Evolutionary conservation across 64 coral and sea anemone genomes (phyloP).

Genomic region (Stichodactyla mertensii): DNA sequence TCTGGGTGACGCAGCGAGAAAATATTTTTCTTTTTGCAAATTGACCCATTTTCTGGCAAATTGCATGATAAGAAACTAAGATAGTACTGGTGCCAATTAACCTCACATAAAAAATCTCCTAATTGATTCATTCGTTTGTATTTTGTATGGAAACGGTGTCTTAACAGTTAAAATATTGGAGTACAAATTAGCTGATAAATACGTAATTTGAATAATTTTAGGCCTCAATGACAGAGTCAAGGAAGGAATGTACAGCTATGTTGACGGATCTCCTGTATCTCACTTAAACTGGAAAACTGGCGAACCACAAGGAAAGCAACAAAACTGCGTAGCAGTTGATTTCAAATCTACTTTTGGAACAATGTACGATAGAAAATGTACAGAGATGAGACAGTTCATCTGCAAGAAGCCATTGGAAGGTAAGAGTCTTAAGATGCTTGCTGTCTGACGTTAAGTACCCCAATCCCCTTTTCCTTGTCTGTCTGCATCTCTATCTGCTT

Average conservation of each 20-base stretch:
- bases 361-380: conserved; percentile 72
- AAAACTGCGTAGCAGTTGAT: conserved; percentile 69
- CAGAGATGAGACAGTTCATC: conserved; percentile 43
- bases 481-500: not conserved
- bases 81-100: too few relatives aligned
- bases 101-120: too few relatives aligned
- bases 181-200: not conserved
- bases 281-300: conserved; percentile 79
- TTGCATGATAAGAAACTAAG: too few relatives aligned
- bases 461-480: not conserved
- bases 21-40: too few relatives aligned
- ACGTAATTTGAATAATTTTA: not conserved
- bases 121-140: too few relatives aligned
- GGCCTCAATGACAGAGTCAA: conserved; percentile 45
- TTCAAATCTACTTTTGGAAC: conserved; percentile 55
- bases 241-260: conserved; percentile 57
- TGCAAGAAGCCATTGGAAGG: conserved; percentile 88
- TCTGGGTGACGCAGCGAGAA: too few relatives aligned
- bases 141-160: not conserved
- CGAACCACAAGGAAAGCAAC: conserved; percentile 62
- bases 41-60: too few relatives aligned
- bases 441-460: too few relatives aligned
- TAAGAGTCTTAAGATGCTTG: not conserved
- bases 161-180: not conserved
- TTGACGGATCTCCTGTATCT: conserved; percentile 37